Conservation (phyloP, 1,140 invertebrate genomes). For the Caenorhabditis elegans region DNA sequence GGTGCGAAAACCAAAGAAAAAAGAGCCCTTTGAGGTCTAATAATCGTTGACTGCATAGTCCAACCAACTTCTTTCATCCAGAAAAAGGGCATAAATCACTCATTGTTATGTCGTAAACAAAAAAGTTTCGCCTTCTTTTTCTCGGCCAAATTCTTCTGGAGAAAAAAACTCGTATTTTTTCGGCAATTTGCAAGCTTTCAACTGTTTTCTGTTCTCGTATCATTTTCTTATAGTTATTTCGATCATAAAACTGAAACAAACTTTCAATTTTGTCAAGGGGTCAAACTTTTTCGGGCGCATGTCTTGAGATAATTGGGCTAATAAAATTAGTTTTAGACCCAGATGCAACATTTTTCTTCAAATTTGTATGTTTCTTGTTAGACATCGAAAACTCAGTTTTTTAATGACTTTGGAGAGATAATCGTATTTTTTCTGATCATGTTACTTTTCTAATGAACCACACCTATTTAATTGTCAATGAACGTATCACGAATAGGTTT, state of each 20-base stretch:
- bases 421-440: too few species aligned
- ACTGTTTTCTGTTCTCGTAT: too few species aligned
- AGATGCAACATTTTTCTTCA: too few species aligned
- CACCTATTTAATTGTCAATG: too few species aligned
- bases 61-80: too few species aligned
- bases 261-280: background rate
- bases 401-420: too few species aligned
- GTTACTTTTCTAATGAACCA: too few species aligned
- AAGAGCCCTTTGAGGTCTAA: background rate
- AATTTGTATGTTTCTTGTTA: too few species aligned
- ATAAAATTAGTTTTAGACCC: background rate
- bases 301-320: constrained; percentile 2
- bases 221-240: too few species aligned
- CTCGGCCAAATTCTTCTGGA: background rate
- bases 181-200: background rate
- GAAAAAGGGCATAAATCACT: constrained; percentile 19
- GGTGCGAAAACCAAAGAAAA: background rate
- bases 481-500: too few species aligned
- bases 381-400: too few species aligned
- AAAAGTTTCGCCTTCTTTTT: background rate
- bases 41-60: background rate
- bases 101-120: background rate
- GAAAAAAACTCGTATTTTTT: background rate
- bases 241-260: background rate
- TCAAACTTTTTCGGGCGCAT: too few species aligned